Percentiles rank a stretch among this genome's conserved stretches.
Evolutionary conservation across 2,113 vertebrate species (phyloP).

Genomic region (Argyrosomus japonicus): DNA sequence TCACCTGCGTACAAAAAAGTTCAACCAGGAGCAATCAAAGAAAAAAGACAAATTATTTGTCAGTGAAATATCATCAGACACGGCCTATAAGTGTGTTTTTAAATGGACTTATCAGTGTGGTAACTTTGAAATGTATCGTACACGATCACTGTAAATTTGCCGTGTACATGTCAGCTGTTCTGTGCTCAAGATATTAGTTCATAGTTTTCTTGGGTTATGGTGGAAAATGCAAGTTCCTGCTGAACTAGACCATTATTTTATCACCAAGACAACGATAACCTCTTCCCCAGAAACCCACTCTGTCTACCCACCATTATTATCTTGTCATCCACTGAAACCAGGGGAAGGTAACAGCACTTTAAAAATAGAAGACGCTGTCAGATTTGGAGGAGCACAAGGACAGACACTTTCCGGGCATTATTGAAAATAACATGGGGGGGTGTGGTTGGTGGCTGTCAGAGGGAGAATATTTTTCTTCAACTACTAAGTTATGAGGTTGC

Average conservation of each 20-base stretch:
- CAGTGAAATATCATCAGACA: no score
- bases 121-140: no score
- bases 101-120: no score
- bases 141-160: no score
- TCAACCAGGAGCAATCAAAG: neutral
- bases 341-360: slow-evolving; percentile 47
- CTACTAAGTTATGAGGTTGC: slow-evolving; percentile 14
- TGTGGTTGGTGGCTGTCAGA: neutral
- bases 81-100: no score
- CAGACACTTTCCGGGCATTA: slow-evolving; percentile 8
- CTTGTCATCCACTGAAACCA: slow-evolving; percentile 63
- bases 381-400: slow-evolving; percentile 14
- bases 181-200: no score
- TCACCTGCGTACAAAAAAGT: no score
- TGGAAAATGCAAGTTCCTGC: slow-evolving; percentile 27
- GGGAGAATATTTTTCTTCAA: slow-evolving; percentile 10
- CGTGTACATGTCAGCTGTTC: no score
- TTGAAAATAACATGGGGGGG: slow-evolving; percentile 5
- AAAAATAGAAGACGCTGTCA: slow-evolving; percentile 44
- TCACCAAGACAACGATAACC: slow-evolving; percentile 57
- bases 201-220: slow-evolving; percentile 16
- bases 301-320: slow-evolving; percentile 63
- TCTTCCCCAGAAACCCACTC: slow-evolving; percentile 56
- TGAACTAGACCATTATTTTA: slow-evolving; percentile 62
- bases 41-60: no score